phyloP scores from a whole-genome alignment of 2,888 invertebrate species.

The Cylloceria caligata region DNA sequence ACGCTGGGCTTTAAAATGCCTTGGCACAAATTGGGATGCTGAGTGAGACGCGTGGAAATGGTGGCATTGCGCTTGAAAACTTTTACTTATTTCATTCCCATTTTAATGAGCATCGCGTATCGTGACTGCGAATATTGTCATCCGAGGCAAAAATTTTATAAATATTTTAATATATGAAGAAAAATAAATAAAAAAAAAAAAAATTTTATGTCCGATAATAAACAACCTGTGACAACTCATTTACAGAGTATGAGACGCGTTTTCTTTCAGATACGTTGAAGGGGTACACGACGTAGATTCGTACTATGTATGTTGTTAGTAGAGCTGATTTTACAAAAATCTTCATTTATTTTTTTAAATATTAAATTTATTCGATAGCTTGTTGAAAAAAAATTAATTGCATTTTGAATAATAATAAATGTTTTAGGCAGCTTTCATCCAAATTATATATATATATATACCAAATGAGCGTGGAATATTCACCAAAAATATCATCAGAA shows the following conservation, averaged over 20 bases:
- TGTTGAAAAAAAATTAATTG: neutral
- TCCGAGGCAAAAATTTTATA: constrained; percentile 4
- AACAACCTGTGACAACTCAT: neutral
- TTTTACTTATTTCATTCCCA: constrained; percentile 13
- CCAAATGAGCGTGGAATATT: neutral
- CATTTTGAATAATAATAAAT: constrained; percentile 2
- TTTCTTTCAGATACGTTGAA: constrained; percentile 13
- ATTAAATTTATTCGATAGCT: neutral
- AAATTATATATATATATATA: constrained; percentile 50
- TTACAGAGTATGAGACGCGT: constrained; percentile 14
- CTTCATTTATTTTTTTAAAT: neutral
- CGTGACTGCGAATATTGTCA: constrained; percentile 17
- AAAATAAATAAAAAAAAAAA: neutral
- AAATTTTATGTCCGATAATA: neutral
- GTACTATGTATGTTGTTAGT: constrained; percentile 36
- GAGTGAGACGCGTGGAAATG: constrained; percentile 61
- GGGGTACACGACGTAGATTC: constrained; percentile 21
- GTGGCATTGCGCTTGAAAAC: constrained; percentile 11
- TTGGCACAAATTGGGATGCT: constrained; percentile 57
- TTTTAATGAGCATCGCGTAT: constrained; percentile 13
- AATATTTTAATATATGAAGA: neutral
- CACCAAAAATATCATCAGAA: constrained; percentile 30
- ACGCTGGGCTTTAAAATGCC: constrained; percentile 52
- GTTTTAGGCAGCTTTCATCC: constrained; percentile 36
- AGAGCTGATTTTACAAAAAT: constrained; percentile 31